These are phyloP conservation scores for Hyperopisus bebe DNA, from an alignment of 2,113 vertebrate species.

Conservation along the genomic window DNA sequence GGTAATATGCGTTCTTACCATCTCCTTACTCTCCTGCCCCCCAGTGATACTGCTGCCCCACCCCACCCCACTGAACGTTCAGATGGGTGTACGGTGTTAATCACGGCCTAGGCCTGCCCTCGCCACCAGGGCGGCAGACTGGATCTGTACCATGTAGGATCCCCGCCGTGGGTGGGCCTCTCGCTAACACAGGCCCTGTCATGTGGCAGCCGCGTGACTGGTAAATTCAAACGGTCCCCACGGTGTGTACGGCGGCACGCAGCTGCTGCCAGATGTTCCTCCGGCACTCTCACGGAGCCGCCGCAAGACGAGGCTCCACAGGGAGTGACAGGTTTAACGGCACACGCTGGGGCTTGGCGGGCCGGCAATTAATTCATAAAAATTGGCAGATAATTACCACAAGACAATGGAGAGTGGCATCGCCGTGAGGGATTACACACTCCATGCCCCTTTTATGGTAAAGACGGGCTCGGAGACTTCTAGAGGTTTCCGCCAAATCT, in stretches of 20 bases:
- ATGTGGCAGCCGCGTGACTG: background rate
- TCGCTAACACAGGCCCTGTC: background rate
- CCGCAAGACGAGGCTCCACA: background rate
- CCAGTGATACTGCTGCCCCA: background rate
- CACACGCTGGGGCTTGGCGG: background rate
- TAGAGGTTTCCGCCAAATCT: background rate
- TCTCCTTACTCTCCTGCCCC: background rate
- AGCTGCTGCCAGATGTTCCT: constrained; percentile 5
- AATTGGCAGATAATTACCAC: too few relatives aligned
- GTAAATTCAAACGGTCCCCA: background rate
- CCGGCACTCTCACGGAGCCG: background rate
- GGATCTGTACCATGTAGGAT: background rate
- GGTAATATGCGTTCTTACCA: background rate
- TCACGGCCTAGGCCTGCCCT: background rate
- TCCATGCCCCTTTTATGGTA: background rate
- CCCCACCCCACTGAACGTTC: background rate
- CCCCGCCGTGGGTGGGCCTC: background rate
- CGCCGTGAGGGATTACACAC: background rate
- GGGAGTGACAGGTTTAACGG: background rate
- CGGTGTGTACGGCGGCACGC: too few relatives aligned
- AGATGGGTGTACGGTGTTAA: too few relatives aligned
- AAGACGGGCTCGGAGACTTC: background rate
- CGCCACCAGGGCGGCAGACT: background rate
- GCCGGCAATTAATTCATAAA: background rate
- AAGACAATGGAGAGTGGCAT: background rate